Conservation (phyloP, 2,113 vertebrate species). For the Burhinus bistriatus region DNA sequence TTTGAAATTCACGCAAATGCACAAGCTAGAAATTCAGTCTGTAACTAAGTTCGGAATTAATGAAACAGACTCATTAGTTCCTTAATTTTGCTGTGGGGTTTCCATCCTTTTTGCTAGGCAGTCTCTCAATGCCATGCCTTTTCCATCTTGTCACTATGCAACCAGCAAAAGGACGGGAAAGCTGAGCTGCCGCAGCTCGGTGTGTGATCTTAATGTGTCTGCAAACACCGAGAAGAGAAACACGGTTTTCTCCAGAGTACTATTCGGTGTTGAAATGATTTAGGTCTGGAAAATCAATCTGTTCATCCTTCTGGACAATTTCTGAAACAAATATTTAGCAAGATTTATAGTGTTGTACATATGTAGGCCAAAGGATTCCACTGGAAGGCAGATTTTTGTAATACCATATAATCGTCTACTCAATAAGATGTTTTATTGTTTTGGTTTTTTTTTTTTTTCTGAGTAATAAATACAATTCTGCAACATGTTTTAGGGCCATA, state of each 20-base stretch:
- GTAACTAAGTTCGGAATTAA: background rate
- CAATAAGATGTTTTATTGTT: slow-evolving; percentile 58
- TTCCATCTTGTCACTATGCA: slow-evolving; percentile 11
- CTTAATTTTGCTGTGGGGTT: background rate
- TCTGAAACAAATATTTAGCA: slow-evolving; percentile 79
- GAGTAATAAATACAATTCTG: slow-evolving; percentile 54
- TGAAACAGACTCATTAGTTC: background rate
- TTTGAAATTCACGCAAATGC: background rate
- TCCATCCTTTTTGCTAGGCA: background rate
- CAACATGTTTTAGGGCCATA: slow-evolving; percentile 43
- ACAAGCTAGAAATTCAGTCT: background rate
- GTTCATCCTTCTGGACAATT: slow-evolving; percentile 77
- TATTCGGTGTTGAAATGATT: slow-evolving; percentile 73
- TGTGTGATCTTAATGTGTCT: slow-evolving; percentile 68
- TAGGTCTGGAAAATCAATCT: slow-evolving; percentile 75
- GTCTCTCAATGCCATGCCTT: background rate
- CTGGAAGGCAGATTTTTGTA: slow-evolving; percentile 71
- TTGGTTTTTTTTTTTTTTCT: background rate
- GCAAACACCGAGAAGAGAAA: slow-evolving; percentile 63
- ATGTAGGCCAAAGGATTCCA: slow-evolving; percentile 57
- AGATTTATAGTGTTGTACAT: slow-evolving; percentile 73
- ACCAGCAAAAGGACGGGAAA: slow-evolving; percentile 16
- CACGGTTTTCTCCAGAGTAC: slow-evolving; percentile 67
- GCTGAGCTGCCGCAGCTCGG: background rate
- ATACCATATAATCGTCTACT: slow-evolving; percentile 61